Conservation (phyloP, 2,113 vertebrate genomes). For the Thryonomys swinderianus region DNA sequence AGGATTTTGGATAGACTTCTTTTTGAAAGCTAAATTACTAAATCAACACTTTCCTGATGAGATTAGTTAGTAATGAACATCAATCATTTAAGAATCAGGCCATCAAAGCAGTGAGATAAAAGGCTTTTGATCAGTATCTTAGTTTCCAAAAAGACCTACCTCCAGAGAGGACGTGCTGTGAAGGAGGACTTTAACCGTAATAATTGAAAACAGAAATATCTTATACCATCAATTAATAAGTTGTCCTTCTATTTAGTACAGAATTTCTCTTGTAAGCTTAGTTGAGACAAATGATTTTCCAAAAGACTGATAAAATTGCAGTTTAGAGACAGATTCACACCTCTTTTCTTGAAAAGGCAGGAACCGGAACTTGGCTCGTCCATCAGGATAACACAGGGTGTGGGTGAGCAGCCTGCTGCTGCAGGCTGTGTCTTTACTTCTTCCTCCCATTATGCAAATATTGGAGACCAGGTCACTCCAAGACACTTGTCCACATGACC, state of each 20-base stretch:
- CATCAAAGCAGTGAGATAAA: background rate
- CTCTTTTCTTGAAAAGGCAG: background rate
- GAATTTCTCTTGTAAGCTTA: background rate
- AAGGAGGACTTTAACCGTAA: background rate
- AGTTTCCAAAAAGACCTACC: background rate
- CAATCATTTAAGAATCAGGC: background rate
- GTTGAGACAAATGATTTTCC: background rate
- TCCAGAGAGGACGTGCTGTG: background rate
- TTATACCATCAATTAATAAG: background rate
- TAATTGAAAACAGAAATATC: background rate
- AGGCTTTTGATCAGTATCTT: background rate
- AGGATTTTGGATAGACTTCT: background rate
- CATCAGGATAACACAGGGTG: background rate
- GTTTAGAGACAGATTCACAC: background rate
- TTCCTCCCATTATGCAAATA: background rate
- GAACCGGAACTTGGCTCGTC: background rate
- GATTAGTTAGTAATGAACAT: background rate
- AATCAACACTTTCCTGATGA: background rate
- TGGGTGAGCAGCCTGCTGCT: background rate
- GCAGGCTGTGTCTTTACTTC: background rate
- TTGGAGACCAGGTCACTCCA: background rate
- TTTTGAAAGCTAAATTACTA: background rate
- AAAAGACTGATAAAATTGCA: background rate
- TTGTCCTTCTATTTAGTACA: background rate
- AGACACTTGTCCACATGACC: background rate